Evolutionary conservation across 2,797 vertebrate genomes (phyloP).

Genomic region (Merluccius polli): DNA sequence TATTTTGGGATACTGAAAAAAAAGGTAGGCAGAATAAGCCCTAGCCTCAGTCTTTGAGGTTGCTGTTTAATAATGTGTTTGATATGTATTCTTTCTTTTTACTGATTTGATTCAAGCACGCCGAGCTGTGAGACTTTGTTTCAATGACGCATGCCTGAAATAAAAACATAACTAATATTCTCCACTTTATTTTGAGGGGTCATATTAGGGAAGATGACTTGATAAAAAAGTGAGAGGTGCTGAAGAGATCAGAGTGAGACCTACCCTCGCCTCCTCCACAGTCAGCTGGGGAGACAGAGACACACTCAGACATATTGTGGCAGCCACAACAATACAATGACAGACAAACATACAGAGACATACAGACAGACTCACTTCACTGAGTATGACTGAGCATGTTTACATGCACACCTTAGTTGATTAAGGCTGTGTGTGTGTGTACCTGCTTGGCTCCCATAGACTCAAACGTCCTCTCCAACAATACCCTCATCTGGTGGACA

Average conservation of each 20-base stretch:
- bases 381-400: not conserved
- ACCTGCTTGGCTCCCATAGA: conserved; percentile 97
- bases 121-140: too few species aligned
- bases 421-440: conserved; percentile 21
- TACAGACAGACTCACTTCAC: conserved; percentile 16
- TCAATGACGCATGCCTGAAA: too few species aligned
- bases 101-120: too few species aligned
- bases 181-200: too few species aligned
- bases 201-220: not conserved
- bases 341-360: conserved; percentile 23
- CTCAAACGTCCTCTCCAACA: conserved; percentile 98
- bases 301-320: not conserved
- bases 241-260: conserved; percentile 37
- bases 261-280: conserved; percentile 74
- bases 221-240: not conserved
- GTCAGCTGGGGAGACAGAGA: conserved; percentile 60
- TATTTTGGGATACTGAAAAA: too few species aligned
- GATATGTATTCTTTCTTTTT: too few species aligned
- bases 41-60: too few species aligned
- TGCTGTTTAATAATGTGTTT: too few species aligned
- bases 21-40: too few species aligned
- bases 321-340: conserved; percentile 4
- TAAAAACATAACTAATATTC: too few species aligned
- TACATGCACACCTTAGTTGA: not conserved
- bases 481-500: conserved; percentile 92